Conservation (phyloP, 2,797 vertebrate species). For the Natrix natrix region DNA sequence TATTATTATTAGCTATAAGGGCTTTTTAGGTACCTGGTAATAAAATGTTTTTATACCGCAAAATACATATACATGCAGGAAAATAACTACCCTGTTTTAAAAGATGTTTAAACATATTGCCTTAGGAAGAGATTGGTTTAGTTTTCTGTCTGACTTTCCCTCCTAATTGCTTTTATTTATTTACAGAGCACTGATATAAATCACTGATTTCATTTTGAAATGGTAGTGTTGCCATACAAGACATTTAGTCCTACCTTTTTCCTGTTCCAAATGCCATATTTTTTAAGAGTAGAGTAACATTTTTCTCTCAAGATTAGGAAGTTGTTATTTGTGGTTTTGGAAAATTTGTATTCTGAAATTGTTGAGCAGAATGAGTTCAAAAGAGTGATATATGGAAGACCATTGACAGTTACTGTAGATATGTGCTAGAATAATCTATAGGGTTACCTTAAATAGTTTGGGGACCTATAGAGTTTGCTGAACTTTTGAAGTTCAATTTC, state of each 20-base stretch:
- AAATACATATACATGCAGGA: not conserved
- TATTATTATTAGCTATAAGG: not conserved
- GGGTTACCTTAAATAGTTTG: not conserved
- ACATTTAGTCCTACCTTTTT: not conserved
- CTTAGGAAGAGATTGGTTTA: constrained; percentile 47
- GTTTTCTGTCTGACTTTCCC: constrained; percentile 44
- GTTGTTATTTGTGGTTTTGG: not conserved
- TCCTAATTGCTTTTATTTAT: constrained; percentile 40
- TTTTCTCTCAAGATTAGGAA: not conserved
- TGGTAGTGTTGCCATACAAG: not conserved
- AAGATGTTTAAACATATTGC: constrained; percentile 21
- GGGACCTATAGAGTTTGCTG: not conserved
- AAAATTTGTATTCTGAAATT: not conserved
- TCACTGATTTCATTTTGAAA: constrained; percentile 17
- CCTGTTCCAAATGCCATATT: not conserved
- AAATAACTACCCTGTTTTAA: constrained; percentile 19
- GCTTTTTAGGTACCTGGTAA: not conserved
- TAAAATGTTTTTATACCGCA: constrained; percentile 28
- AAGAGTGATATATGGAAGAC: not conserved
- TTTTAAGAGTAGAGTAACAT: not conserved
- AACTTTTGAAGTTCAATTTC: not conserved
- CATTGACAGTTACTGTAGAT: not conserved
- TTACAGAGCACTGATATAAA: not conserved
- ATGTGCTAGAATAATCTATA: not conserved
- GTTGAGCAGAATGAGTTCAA: not conserved